Base-by-base conservation (phyloP, 2,888 invertebrate genomes). In the Operophtera brumata region DNA sequence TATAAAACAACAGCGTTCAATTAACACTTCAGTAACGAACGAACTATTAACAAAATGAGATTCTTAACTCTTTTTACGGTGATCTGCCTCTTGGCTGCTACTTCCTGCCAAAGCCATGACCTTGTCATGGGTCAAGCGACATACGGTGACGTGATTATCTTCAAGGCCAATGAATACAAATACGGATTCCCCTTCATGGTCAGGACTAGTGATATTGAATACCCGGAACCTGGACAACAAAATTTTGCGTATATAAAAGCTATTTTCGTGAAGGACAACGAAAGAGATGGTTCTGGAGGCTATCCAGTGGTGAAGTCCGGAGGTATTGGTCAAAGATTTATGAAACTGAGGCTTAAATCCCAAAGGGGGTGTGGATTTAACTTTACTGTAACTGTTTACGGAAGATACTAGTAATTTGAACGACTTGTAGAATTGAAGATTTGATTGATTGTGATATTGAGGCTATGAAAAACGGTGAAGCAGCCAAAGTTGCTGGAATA, bases 321-420 rank as follows among this genome's bases (percentile, higher is more conserved):
- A 1, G 91, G 91, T 0, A 63, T 91, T 0, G 90, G 90, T 0
- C 86, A 86, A 54, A 73, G 80, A 9, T 86, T 84, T 49, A 83
- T 80, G 25, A 87, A 84, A 46, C 76, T 91, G 54, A 86, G 89
- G 53, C 62, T 91, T 61, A 87, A 87, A 67, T 84, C 87, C 34
- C 90, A 90, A 60, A 71, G 86, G 25, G 71, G 77, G 1, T 47
- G 59, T 40, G 88, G 90, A 0, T 76, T 90, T 30, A 88, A 90
- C 65, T 91, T 90, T 59, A 86, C 89, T 0, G 62, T 91, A 1
- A 80, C 84, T 0, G 75, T 91, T 26, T 90, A 87, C 40, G 91
- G 89, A 60, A 80, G 82, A 75, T 88, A 79, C 61, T 35, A 40
- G 37, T 61, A 34, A 45, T 12, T 14, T 8, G 26, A 8, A 13